These are phyloP conservation scores for Melanotaenia pygmaea DNA, from an alignment of 2,797 vertebrate species.

Conservation along the genomic window DNA sequence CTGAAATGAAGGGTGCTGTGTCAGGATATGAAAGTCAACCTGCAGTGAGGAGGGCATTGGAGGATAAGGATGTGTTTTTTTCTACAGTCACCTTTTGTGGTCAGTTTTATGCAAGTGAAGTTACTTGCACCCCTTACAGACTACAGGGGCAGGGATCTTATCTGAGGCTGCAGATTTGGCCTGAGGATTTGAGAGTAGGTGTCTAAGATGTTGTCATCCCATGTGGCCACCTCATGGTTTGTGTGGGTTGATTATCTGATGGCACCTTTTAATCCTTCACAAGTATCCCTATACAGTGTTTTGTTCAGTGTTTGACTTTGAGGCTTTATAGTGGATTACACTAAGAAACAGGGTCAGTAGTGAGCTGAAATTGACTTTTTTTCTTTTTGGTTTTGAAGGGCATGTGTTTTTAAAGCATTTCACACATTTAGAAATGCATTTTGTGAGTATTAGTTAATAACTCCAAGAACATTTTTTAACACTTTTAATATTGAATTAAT, in stretches of 20 bases:
- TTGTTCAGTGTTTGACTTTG: conserved; percentile 57
- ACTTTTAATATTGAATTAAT: neutral
- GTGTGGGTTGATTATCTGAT: conserved; percentile 70
- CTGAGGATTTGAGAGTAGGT: conserved; percentile 47
- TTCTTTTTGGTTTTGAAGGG: conserved; percentile 12
- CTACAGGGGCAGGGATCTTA: conserved; percentile 43
- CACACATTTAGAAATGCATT: conserved; percentile 28
- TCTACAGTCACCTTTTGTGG: conserved; percentile 34
- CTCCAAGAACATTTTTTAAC: neutral
- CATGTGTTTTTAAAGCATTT: conserved; percentile 18
- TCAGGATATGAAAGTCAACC: conserved; percentile 54
- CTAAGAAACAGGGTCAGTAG: conserved; percentile 49
- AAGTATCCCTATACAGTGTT: conserved; percentile 53
- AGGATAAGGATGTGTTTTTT: conserved; percentile 61
- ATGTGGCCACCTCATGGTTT: conserved; percentile 49
- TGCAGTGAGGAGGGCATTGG: conserved; percentile 18
- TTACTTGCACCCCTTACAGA: conserved; percentile 29
- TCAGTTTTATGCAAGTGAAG: conserved; percentile 40
- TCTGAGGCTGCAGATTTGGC: conserved; percentile 67
- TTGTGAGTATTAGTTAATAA: conserved; percentile 39
- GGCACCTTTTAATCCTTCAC: conserved; percentile 67
- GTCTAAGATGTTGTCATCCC: conserved; percentile 62
- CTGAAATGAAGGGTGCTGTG: conserved; percentile 23
- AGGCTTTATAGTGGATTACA: conserved; percentile 70
- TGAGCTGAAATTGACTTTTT: conserved; percentile 28